phyloP scores from a whole-genome alignment of 2,797 vertebrate species.

The Zalophus californianus region DNA sequence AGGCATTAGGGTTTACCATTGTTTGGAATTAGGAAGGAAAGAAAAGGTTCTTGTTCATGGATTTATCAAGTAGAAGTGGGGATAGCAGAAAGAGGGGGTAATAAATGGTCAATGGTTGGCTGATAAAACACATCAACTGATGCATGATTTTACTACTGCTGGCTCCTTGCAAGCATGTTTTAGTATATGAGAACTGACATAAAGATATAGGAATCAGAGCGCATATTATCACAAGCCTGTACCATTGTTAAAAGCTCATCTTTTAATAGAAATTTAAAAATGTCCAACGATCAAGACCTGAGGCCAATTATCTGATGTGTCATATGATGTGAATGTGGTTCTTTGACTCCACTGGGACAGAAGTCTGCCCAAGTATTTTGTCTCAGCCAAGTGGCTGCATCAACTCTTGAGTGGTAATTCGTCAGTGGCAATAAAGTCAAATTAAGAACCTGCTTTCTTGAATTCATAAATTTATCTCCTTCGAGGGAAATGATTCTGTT shows the following conservation, averaged over 20 bases:
- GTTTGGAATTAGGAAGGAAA: background rate
- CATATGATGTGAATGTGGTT: accelerated
- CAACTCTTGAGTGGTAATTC: background rate
- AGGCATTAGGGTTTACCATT: background rate
- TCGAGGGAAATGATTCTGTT: background rate
- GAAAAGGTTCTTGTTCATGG: background rate
- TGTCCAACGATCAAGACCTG: background rate
- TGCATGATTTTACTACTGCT: background rate
- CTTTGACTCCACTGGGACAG: accelerated
- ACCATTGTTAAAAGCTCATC: background rate
- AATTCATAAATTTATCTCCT: background rate
- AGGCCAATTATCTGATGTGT: background rate
- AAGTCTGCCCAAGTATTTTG: background rate
- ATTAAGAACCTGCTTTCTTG: background rate
- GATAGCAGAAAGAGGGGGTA: background rate
- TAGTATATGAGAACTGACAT: background rate
- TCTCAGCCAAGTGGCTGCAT: background rate
- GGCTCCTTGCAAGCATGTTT: background rate
- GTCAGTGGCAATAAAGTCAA: background rate
- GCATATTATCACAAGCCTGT: background rate
- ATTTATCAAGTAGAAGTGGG: background rate
- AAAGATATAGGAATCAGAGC: background rate
- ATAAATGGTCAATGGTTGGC: background rate
- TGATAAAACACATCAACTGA: background rate
- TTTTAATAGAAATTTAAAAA: background rate